These are phyloP conservation scores for Orbicella faveolata DNA, from an alignment of 64 coral and sea anemone species.

Conservation along the genomic window DNA sequence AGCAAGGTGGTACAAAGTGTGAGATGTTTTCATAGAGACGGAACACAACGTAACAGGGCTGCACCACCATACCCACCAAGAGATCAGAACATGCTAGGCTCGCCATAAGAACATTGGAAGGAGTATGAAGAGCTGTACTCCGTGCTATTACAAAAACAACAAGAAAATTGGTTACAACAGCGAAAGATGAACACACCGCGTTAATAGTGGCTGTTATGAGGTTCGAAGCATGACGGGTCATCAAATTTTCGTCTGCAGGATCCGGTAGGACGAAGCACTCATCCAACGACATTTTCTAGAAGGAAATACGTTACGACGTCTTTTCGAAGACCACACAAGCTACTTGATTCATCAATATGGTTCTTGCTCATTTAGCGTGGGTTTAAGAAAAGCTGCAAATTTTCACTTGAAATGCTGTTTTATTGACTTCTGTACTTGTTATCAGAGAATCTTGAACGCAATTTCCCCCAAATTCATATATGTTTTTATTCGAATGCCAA, in stretches of 20 bases:
- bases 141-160: constrained; percentile 58
- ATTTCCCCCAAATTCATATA: background rate
- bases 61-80: constrained; percentile 66
- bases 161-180: constrained; percentile 59
- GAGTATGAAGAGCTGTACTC: constrained; percentile 46
- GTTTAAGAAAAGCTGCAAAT: background rate
- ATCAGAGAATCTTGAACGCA: background rate
- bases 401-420: background rate
- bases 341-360: background rate
- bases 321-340: too few species aligned
- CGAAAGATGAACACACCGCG: constrained; percentile 55
- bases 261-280: constrained; percentile 64
- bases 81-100: constrained; percentile 77
- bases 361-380: too few species aligned
- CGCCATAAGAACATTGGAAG: constrained; percentile 74
- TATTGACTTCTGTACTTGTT: background rate
- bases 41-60: constrained; percentile 71
- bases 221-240: constrained; percentile 46
- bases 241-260: constrained; percentile 39
- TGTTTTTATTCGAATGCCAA: background rate
- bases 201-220: constrained; percentile 72
- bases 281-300: background rate
- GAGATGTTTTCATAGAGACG: constrained; percentile 59
- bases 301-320: background rate
- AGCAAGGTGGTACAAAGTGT: constrained; percentile 67